phyloP scores from a whole-genome alignment of 2,888 invertebrate species.

The Neocrepidodera transversa region DNA sequence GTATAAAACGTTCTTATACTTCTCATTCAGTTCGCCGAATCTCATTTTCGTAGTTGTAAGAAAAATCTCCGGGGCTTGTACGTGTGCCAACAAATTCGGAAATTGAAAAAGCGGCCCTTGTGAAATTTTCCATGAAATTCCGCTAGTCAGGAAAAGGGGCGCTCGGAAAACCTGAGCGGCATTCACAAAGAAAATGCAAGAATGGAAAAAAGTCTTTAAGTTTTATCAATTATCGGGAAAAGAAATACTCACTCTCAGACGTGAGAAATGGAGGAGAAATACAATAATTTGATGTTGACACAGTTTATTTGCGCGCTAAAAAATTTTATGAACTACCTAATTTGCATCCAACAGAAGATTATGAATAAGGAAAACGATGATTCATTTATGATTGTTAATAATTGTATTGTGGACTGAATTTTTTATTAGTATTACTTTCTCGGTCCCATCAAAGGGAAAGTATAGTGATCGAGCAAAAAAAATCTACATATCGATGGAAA shows the following conservation, averaged over 20 bases:
- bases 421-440: too few relatives aligned
- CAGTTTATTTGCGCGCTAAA: too few relatives aligned
- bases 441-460: too few relatives aligned
- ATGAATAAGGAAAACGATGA: too few relatives aligned
- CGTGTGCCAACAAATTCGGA: slow-evolving; percentile 23
- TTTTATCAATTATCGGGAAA: slow-evolving; percentile 3
- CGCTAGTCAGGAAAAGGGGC: slow-evolving; percentile 13
- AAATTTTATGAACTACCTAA: too few relatives aligned
- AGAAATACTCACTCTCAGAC: slow-evolving; percentile 3
- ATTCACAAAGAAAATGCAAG: not conserved
- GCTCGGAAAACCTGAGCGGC: slow-evolving; percentile 5
- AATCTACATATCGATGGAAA: too few relatives aligned
- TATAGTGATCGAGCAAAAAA: too few relatives aligned
- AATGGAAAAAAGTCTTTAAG: not conserved
- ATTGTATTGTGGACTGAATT: too few relatives aligned
- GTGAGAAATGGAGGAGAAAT: not conserved
- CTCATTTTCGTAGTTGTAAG: slow-evolving; percentile 7
- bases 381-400: too few relatives aligned
- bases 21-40: slow-evolving; percentile 13
- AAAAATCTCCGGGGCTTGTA: slow-evolving; percentile 19
- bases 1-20: too few relatives aligned
- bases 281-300: too few relatives aligned
- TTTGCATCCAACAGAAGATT: too few relatives aligned
- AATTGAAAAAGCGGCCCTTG: slow-evolving; percentile 26
- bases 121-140: slow-evolving; percentile 31